Evolutionary conservation across 1,140 invertebrate species (phyloP), one percentile per base, ranked within the genome.

Genomic region (Philotrypesis tridentata): DNA sequence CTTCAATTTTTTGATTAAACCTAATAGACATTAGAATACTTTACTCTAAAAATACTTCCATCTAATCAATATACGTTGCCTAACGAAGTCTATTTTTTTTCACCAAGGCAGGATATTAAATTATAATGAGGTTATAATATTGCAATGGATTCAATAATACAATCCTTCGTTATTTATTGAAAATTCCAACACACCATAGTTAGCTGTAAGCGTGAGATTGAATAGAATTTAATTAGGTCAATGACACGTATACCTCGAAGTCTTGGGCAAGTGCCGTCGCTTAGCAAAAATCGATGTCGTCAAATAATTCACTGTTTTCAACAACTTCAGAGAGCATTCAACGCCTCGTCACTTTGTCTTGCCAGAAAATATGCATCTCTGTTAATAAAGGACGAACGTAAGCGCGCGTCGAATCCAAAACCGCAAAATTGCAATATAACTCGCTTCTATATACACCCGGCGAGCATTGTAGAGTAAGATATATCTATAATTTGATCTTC

Each of bases 221-320:
- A 73, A 80, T 73, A 7, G 0, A 65, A 80, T 73, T 63, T 40
- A 80, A 80, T 73, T 80, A 25, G 79, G 60, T 80, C 61, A 74
- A 67, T 25, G 80, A 82, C 55, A n/a, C n/a, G n/a, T n/a, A n/a
- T n/a, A 73, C 73, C 67, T 82, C 83, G 63, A 48, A 61, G 23
- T 29, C 55, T 71, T 37, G 29, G 23, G 21, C 27, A 55, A 61
- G 23, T 40, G 27, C 25, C 55, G 8, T 70, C 25, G 33, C 40
- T 79, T 70, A n/a, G 76, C 2, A 43, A 72, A 79, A 72, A 79
- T 63, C 70, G 33, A 72, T 72, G 48, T n/a, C 17, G 17, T 14
- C 2, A 21, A 55, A 2, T 21, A 55, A 55, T 14, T 55, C 21
- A 21, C 12, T 55, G n/a, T 17, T 43, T 43, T 11, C 11, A 43